Base-by-base conservation (phyloP, 2,888 invertebrate species). In the Globia sparganii region DNA sequence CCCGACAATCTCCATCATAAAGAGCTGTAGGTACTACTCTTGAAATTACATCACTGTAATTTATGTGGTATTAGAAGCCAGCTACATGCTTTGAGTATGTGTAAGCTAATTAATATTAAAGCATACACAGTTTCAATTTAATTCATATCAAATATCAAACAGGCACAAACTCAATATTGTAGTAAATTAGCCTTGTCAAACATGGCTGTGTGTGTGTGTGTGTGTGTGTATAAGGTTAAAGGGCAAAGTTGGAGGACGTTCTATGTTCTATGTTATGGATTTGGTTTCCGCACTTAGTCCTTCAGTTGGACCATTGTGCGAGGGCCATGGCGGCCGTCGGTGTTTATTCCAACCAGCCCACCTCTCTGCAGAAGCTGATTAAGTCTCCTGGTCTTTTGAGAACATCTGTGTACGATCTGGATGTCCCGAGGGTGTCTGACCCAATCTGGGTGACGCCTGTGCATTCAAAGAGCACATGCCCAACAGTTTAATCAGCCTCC, bases 101-200 rank as follows among this genome's bases (percentile, higher is more conserved):
- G 1, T 79, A 80, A 61, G 28, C 66, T 80, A 80, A 80, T 80
- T 84, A 66, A 84, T 84, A 84, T 80, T 84, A 84, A 56, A 53
- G 43, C 78, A 84, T 85, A 83, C 83, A 77, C 78, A 77, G 80
- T 78, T 78, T 77, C 73, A 76, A 85, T 84, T 81, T 91, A 82
- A 72, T 73, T 86, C 61, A 76, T 79, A 78, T 86, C 77, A 75
- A 68, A 89, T 83, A 89, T 90, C 76, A 87, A 66, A 86, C 69
- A 70, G 88, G 86, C 78, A 83, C 88, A 84, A 86, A 81, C 85
- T 86, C 76, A 79, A 86, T 87, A 86, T 72, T 64, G 84, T 86
- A 89, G 83, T 85, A 86, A 91, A 92, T 92, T 91, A 91, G 83
- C 87, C 81, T 91, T 86, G 75, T 79, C 89, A 90, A 91, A 92